Conservation (phyloP, 2,888 invertebrate species). For the Bruchidius siliquastri region DNA sequence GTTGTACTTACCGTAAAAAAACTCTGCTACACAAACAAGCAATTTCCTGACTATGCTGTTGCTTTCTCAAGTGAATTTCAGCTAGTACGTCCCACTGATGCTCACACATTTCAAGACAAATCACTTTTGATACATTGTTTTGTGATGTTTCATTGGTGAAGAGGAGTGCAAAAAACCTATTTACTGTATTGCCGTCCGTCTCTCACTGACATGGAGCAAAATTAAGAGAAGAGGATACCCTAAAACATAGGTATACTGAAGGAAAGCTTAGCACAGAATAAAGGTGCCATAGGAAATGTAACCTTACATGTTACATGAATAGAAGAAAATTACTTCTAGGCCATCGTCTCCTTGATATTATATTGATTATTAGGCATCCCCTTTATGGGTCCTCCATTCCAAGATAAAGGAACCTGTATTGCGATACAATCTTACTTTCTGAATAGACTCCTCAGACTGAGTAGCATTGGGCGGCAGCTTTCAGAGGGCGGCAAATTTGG, state of each 20-base stretch:
- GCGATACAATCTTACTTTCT: no score
- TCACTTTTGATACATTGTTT: neutral
- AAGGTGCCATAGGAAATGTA: no score
- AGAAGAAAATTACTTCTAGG: no score
- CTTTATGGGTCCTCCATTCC: no score
- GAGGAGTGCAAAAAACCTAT: neutral
- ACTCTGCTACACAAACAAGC: slow-evolving; percentile 69
- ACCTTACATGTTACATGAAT: no score
- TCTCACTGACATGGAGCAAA: neutral
- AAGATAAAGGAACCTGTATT: no score
- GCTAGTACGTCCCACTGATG: slow-evolving; percentile 64
- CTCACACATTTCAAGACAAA: slow-evolving; percentile 46
- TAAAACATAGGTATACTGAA: neutral
- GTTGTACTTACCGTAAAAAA: slow-evolving; percentile 57
- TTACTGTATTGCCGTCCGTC: neutral
- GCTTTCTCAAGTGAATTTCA: slow-evolving; percentile 55
- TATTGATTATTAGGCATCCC: no score
- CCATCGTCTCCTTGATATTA: no score
- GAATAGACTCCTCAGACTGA: no score
- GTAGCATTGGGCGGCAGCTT: no score
- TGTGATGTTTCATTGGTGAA: neutral
- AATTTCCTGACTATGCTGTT: slow-evolving; percentile 48
- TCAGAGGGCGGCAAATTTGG: no score
- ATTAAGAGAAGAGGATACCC: neutral
- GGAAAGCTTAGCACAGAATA: no score